Evolutionary conservation across 2,113 vertebrate species (phyloP).

Genomic region (Aegithalos caudatus): DNA sequence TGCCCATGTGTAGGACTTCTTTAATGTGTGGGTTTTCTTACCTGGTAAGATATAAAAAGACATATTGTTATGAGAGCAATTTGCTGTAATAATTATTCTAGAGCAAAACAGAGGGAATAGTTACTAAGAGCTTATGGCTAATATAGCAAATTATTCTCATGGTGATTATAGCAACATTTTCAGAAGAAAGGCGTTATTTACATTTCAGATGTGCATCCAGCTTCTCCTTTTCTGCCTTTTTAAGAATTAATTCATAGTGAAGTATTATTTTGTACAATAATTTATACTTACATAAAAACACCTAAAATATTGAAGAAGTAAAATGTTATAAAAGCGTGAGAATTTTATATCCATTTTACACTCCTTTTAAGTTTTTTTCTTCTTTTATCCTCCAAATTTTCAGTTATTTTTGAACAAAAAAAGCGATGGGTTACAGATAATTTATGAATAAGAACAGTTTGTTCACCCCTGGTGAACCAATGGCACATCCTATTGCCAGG

Average conservation of each 20-base stretch:
- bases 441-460: not conserved
- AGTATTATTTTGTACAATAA: not conserved
- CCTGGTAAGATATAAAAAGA: not conserved
- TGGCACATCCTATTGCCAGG: not conserved
- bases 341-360: not conserved
- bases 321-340: not conserved
- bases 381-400: not conserved
- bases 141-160: not conserved
- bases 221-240: not conserved
- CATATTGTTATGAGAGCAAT: not conserved
- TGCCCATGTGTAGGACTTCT: not conserved
- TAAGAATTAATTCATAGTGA: not conserved
- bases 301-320: not conserved
- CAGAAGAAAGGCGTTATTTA: not conserved
- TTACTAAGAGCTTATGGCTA: not conserved
- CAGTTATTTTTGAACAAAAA: not conserved
- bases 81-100: not conserved
- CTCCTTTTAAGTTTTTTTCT: not conserved
- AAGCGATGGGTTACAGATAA: not conserved
- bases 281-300: not conserved
- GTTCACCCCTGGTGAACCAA: not conserved
- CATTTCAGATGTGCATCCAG: not conserved
- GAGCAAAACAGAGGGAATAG: not conserved
- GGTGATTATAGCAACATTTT: not conserved
- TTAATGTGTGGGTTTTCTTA: not conserved